Evolutionary conservation across 2,113 vertebrate genomes (phyloP), one percentile per base, ranked within the genome.

Genomic region (Coptodon bakossiorum): DNA sequence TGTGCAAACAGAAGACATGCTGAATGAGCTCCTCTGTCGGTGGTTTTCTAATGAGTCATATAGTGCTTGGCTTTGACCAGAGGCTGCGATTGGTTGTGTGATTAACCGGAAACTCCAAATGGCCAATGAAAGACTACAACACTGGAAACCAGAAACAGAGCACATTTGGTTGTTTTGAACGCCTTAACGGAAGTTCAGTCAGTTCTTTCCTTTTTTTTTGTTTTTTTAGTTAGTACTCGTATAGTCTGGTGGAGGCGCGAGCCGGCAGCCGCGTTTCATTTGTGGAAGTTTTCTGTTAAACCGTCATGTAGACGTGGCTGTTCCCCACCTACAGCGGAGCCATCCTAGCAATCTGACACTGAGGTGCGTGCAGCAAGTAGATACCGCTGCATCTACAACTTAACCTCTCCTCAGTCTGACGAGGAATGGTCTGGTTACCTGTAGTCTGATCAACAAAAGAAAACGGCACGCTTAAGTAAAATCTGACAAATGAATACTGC

Each of bases 31-130:
- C 80, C 85, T 80, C 89, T 81, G 88, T 92, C 80, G 9, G 82
- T 84, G 88, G 84, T 90, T 90, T 88, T 81, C 53, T 87, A 88
- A 85, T 88, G 95, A 94, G 91, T 94, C 93, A 90, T 81, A 79
- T 82, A 86, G 89, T 86, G 91, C 91, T 93, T 82, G 90, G 93
- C 90, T 95, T 94, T 90, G 92, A 95, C 91, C 88, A 85, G 92
- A 90, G 89, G 90, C 87, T 90, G 89, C 54, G 61, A 94, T 93
- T 95, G 94, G 94, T 92, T 91, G 88, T 81, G 56, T 89, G 86
- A 88, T 90, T 88, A 91, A 91, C 89, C 78, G 68, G 85, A 85
- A 87, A 89, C 61, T 85, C 57, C 61, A 53, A 84, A 83, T 36
- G 89, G 68, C 92, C 92, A 84, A 88, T 91, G 88, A 92, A 84